Evolutionary conservation across 2,888 invertebrate species (phyloP), one percentile per base, ranked within the genome.

Genomic region (Entomobrya proxima): DNA sequence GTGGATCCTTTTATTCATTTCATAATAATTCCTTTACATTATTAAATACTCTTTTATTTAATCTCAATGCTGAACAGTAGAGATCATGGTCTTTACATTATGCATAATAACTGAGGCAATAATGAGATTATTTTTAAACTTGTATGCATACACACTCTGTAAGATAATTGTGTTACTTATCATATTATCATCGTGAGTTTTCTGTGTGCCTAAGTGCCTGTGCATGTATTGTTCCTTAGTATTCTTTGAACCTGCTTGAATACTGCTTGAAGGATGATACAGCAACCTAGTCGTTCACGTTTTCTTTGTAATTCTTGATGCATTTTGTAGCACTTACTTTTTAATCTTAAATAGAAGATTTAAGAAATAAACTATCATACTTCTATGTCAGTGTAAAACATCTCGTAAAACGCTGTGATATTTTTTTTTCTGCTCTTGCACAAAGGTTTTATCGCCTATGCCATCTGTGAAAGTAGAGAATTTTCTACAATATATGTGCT

Each of bases 31-130:
- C 74, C 50, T 74, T 74, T 50, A 74, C 37, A 74, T 50, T 13
- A 21, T 74, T 24, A 74, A 52, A 74, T 58, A n/a, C 55, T 76
- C 58, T 37, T 35, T 55, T 58, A 40, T 52, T 50, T 18, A 18
- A 18, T 74, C 5, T 35, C 24, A 24, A 7, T 9, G 18, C 50
- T 74, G 52, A 74, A 76, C 40, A 40, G 58, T 64, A 32, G 72
- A 84, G 84, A 84, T 84, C 84, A 84, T 78, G 78, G 77, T 84
- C 77, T 69, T 37, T 58, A 55, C 72, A 78, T 84, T 84, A 84
- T 84, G 78, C 77, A 72, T 78, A 78, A 78, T 84, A 84, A 84
- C 78, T 72, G 84, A 84, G 64, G 58, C 79, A 84, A 85, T 85
- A 85, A 85, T 85, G 52, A 85, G 85, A 85, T 85, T 85, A 85